A percentile compares a stretch with the other conserved stretches of the same genome.
Evolutionary conservation across 1,140 invertebrate species (phyloP).

Genomic region (Caenorhabditis remanei): DNA sequence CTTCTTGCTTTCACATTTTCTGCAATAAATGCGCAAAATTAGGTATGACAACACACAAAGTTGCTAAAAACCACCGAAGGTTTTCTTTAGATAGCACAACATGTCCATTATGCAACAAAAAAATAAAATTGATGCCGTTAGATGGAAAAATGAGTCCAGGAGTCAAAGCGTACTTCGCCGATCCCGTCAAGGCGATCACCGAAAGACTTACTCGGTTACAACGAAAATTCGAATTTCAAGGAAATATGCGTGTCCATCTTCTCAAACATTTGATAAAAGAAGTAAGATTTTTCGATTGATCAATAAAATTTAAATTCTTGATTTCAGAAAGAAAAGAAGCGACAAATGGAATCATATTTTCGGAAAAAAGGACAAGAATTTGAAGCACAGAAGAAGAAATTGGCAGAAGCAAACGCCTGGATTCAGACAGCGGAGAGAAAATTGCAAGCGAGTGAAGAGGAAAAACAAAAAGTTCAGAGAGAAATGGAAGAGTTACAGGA

Average conservation of each 20-base stretch:
- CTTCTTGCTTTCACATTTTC: conserved; percentile 43
- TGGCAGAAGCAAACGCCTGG: conserved; percentile 27
- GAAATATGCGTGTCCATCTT: conserved; percentile 16
- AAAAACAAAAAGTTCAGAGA: neutral
- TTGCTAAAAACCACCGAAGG: neutral
- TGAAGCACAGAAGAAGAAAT: conserved; percentile 15
- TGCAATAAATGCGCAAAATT: neutral
- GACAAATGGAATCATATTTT: conserved; percentile 40
- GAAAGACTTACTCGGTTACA: conserved; percentile 6
- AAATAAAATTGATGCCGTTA: neutral
- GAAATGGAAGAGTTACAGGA: conserved; percentile 3
- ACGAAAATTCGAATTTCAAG: conserved; percentile 27
- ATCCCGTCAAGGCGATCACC: conserved; percentile 1
- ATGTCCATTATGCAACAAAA: conserved; percentile 18
- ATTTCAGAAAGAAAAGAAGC: conserved; percentile 37
- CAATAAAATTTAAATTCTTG: neutral
- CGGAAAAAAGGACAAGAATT: conserved; percentile 37
- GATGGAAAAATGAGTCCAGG: conserved; percentile 19
- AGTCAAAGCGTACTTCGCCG: conserved; percentile 15
- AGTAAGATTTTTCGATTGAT: neutral
- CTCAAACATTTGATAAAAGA: conserved; percentile 41
- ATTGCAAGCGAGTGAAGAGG: conserved; percentile 35
- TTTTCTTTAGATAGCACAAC: neutral
- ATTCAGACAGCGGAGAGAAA: conserved; percentile 19
- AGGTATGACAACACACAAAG: neutral